Percentiles rank a stretch among this genome's conserved stretches.
Evolutionary conservation across 2,113 vertebrate genomes (phyloP).

Genomic region (Dicentrarchus labrax): DNA sequence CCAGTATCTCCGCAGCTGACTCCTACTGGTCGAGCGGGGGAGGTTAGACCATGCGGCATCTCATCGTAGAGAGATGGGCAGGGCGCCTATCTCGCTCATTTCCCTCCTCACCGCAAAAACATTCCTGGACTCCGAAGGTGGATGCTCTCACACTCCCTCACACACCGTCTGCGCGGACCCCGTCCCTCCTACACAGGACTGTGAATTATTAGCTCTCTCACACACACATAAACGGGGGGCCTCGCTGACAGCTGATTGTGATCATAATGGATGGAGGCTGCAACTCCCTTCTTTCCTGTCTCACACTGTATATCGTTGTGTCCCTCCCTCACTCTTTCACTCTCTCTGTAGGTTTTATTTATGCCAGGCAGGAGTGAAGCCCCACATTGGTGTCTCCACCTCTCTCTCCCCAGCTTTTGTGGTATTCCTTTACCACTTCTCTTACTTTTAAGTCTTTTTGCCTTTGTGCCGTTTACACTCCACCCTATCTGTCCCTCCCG

Average conservation of each 20-base stretch:
- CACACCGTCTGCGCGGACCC: slow-evolving; percentile 31
- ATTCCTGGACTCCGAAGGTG: slow-evolving; percentile 68
- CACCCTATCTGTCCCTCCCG: neutral
- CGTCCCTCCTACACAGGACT: slow-evolving; percentile 41
- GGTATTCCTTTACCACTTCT: neutral
- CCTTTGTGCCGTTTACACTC: slow-evolving; percentile 17
- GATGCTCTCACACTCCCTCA: slow-evolving; percentile 58
- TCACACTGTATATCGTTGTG: slow-evolving; percentile 35
- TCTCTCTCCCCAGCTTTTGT: slow-evolving; percentile 15
- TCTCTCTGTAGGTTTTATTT: slow-evolving; percentile 42
- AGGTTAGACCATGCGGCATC: slow-evolving; percentile 21
- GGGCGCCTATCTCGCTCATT: slow-evolving; percentile 43
- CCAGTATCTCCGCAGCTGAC: slow-evolving; percentile 48
- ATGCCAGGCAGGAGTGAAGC: slow-evolving; percentile 32
- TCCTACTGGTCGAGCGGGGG: slow-evolving; percentile 42
- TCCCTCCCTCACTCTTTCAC: slow-evolving; percentile 28
- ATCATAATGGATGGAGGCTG: slow-evolving; percentile 68
- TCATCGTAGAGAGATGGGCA: slow-evolving; percentile 28
- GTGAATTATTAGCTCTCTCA: slow-evolving; percentile 25
- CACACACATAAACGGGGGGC: slow-evolving; percentile 19
- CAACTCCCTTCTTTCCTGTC: slow-evolving; percentile 54
- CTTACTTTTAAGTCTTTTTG: slow-evolving; percentile 9
- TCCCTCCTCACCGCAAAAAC: slow-evolving; percentile 66
- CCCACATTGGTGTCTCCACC: neutral
- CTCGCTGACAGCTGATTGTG: slow-evolving; percentile 69